Evolutionary conservation across 2,113 vertebrate species (phyloP).

Genomic region (Tachysurus fulvidraco): DNA sequence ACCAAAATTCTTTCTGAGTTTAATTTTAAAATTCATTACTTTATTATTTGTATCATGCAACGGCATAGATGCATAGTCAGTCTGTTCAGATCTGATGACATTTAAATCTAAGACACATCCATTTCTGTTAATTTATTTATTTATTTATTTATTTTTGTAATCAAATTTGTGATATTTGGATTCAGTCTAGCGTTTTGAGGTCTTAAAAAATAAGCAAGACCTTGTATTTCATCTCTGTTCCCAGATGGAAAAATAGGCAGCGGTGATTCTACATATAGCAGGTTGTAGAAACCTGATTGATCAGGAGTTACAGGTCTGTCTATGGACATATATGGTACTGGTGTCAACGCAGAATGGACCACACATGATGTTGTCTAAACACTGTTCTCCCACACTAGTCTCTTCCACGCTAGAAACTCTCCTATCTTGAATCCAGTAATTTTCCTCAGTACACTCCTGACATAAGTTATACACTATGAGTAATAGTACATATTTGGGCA

Average conservation of each 20-base stretch:
- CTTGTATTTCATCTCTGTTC: background rate
- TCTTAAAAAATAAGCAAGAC: background rate
- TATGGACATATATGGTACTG: conserved; percentile 57
- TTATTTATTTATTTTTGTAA: background rate
- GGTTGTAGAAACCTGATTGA: conserved; percentile 34
- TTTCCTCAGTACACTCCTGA: conserved; percentile 1
- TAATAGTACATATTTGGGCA: background rate
- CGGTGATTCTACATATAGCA: background rate
- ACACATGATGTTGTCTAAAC: conserved; percentile 55
- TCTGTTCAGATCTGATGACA: background rate
- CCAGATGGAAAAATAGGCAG: conserved; percentile 18
- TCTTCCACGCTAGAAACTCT: conserved; percentile 26
- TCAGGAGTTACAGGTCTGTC: conserved; percentile 38
- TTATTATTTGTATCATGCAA: background rate
- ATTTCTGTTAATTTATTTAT: background rate
- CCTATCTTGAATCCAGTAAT: conserved; percentile 18
- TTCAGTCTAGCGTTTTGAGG: background rate
- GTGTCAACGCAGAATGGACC: conserved; percentile 47
- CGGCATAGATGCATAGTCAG: background rate
- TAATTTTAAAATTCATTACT: background rate
- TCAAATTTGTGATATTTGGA: background rate
- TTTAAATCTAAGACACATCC: background rate
- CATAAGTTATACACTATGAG: conserved; percentile 8
- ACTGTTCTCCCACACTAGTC: conserved; percentile 18
- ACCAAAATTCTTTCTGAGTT: background rate